A percentile compares a stretch with the other conserved stretches of the same genome.
phyloP scores from a whole-genome alignment of 2,888 invertebrate species.

The Pammene fasciana region DNA sequence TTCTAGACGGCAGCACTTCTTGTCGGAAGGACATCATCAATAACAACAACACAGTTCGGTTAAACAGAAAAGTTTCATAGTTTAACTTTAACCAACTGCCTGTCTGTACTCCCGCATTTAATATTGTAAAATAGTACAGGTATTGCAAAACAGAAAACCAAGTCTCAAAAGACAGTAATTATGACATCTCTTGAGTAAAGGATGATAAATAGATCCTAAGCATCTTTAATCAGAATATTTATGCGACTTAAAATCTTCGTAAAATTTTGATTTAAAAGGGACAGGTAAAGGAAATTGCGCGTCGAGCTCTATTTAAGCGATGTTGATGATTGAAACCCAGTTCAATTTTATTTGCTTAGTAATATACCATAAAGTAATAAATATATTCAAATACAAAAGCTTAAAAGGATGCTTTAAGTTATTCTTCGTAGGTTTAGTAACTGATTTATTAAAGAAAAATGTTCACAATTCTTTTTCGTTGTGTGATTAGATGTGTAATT shows the following conservation, averaged over 20 bases:
- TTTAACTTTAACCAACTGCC: not conserved
- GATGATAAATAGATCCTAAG: not conserved
- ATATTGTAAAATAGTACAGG: too few species aligned
- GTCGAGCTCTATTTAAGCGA: not conserved
- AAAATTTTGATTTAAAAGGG: not conserved
- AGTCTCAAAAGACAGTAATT: not conserved
- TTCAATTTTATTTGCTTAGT: not conserved
- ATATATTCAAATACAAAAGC: not conserved
- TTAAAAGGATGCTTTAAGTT: not conserved
- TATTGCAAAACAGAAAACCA: too few species aligned
- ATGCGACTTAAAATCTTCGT: not conserved
- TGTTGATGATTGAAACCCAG: not conserved
- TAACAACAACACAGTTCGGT: not conserved
- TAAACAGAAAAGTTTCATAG: conserved; percentile 1
- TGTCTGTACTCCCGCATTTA: not conserved
- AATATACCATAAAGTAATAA: not conserved
- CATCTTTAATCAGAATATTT: not conserved
- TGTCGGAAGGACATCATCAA: not conserved
- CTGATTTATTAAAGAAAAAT: too few species aligned
- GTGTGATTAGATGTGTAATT: too few species aligned
- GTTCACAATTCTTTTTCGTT: too few species aligned
- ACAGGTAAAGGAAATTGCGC: not conserved
- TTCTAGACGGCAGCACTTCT: not conserved
- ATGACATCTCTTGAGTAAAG: not conserved
- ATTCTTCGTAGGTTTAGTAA: not conserved